These are phyloP conservation scores for Polyergus mexicanus DNA, from an alignment of 1,140 invertebrate genomes.

Conservation along the genomic window DNA sequence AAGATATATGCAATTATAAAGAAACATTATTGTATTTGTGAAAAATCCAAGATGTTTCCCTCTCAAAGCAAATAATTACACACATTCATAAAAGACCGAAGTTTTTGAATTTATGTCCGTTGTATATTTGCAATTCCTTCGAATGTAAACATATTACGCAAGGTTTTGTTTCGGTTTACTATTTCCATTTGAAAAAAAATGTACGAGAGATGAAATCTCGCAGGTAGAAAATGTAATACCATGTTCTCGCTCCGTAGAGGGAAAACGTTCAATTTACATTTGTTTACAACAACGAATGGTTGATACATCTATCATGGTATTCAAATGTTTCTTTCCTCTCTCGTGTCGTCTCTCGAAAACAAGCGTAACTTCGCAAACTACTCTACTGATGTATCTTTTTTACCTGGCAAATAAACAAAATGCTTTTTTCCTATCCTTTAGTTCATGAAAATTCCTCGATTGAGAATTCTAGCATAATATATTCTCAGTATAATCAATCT, in stretches of 20 bases:
- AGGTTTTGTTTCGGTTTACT: not conserved
- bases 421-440: not conserved
- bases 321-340: constrained; percentile 36
- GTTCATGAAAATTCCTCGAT: not conserved
- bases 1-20: not conserved
- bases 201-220: constrained; percentile 6
- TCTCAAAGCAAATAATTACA: not conserved
- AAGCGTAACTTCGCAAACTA: constrained; percentile 3
- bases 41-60: not conserved
- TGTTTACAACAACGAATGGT: constrained; percentile 34
- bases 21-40: not conserved
- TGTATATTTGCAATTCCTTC: not conserved
- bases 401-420: not conserved
- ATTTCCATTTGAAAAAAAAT: constrained; percentile 33
- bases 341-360: constrained; percentile 27
- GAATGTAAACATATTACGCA: constrained; percentile 13
- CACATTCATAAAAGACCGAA: not conserved
- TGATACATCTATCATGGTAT: constrained; percentile 34
- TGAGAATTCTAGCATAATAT: not conserved
- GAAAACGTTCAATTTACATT: constrained; percentile 61
- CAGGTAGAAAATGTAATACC: constrained; percentile 5
- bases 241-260: constrained; percentile 24
- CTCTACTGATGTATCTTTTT: not conserved
- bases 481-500: not conserved
- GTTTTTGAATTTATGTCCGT: not conserved